A percentile compares a stretch with the other conserved stretches of the same genome.
Conservation (phyloP, 64 coral and sea anemone species). For the Porites australiensis region DNA sequence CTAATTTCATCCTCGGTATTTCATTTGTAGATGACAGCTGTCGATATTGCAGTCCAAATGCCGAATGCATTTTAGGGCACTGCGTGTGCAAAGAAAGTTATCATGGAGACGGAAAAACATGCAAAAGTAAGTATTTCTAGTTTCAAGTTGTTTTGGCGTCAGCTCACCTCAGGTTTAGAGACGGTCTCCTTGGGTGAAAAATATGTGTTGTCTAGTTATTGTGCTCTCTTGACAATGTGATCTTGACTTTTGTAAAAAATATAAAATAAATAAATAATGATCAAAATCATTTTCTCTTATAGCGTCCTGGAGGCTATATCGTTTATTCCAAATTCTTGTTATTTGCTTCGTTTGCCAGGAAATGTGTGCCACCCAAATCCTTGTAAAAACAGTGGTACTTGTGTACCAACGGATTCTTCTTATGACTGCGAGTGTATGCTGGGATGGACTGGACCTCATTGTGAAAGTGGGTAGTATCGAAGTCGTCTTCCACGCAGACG, state of each 20-base stretch:
- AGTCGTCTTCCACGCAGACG: too few species aligned
- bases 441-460: slow-evolving; percentile 94
- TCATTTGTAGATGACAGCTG: slow-evolving; percentile 82
- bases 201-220: neutral
- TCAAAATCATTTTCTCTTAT: too few species aligned
- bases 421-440: slow-evolving; percentile 90
- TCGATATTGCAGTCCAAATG: slow-evolving; percentile 75
- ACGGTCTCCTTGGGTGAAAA: neutral
- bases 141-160: neutral
- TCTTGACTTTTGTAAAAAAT: too few species aligned
- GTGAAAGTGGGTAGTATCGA: slow-evolving; percentile 70
- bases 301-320: too few species aligned
- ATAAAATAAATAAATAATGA: too few species aligned
- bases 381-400: slow-evolving; percentile 89
- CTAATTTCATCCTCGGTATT: neutral
- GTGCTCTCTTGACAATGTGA: too few species aligned
- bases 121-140: slow-evolving; percentile 68
- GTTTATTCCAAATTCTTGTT: too few species aligned
- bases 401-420: slow-evolving; percentile 77
- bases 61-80: slow-evolving; percentile 84
- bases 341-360: slow-evolving; percentile 39
- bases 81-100: slow-evolving; percentile 93
- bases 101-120: slow-evolving; percentile 94
- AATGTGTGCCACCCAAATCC: slow-evolving; percentile 99
- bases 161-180: neutral